Evolutionary conservation across 1,140 invertebrate genomes (phyloP).

Genomic region (Grapholita molesta): DNA sequence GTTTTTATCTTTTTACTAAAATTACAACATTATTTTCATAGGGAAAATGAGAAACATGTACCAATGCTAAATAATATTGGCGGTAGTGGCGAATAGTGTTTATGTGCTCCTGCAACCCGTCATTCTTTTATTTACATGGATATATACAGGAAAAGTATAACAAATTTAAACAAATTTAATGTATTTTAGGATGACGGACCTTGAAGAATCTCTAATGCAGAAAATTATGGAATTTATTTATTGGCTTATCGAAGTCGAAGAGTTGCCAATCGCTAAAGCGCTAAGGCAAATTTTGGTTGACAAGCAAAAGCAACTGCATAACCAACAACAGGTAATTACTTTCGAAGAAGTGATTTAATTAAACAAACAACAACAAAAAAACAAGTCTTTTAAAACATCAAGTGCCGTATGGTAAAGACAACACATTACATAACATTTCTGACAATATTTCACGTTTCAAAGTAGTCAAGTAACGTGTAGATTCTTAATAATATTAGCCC

Average conservation of each 20-base stretch:
- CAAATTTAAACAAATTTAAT: conserved; percentile 27
- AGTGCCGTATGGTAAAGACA: too few relatives aligned
- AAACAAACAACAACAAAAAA: too few relatives aligned
- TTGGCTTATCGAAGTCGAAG: conserved; percentile 90
- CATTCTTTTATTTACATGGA: background rate
- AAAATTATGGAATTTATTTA: conserved; percentile 95
- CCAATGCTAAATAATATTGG: too few relatives aligned
- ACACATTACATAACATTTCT: too few relatives aligned
- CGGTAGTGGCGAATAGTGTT: too few relatives aligned
- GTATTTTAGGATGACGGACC: conserved; percentile 85
- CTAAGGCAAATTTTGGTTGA: conserved; percentile 94
- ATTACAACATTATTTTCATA: too few relatives aligned
- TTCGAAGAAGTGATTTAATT: too few relatives aligned
- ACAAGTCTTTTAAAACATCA: background rate
- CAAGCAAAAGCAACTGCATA: conserved; percentile 86
- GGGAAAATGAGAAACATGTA: too few relatives aligned
- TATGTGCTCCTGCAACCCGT: background rate
- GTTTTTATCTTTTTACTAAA: too few relatives aligned
- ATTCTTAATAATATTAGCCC: too few relatives aligned
- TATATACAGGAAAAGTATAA: background rate
- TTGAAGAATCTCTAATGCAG: conserved; percentile 86
- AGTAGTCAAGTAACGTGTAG: too few relatives aligned
- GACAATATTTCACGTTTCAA: too few relatives aligned
- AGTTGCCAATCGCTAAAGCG: conserved; percentile 93
- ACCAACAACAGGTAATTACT: conserved; percentile 72